phyloP scores from a whole-genome alignment of 2,113 vertebrate genomes.

The Vanacampus margaritifer region DNA sequence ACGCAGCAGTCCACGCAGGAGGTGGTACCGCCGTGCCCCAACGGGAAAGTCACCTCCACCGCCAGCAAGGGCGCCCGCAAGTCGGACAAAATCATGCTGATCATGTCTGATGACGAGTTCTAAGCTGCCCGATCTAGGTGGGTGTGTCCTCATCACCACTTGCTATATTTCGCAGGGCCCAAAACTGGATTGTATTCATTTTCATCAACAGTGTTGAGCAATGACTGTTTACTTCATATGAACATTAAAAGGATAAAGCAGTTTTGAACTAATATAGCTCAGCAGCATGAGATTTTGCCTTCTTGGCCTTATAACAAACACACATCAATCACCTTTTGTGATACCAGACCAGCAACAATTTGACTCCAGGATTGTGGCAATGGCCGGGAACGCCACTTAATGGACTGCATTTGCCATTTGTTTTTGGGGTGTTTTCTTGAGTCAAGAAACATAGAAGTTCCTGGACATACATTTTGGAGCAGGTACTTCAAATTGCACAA shows the following conservation, averaged over 20 bases:
- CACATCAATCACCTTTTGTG: slow-evolving; percentile 7
- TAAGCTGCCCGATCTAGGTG: slow-evolving; percentile 63
- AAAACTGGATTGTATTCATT: slow-evolving; percentile 44
- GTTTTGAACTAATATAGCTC: slow-evolving; percentile 18
- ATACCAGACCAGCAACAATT: slow-evolving; percentile 11
- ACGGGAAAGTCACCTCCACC: slow-evolving; percentile 56
- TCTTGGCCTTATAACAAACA: slow-evolving; percentile 29
- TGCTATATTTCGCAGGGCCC: slow-evolving; percentile 1
- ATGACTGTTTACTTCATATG: slow-evolving; percentile 24
- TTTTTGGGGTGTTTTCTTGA: slow-evolving; percentile 28
- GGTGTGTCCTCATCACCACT: slow-evolving; percentile 21
- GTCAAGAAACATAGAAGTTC: slow-evolving; percentile 38
- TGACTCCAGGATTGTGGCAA: slow-evolving; percentile 23
- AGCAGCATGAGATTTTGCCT: slow-evolving; percentile 8
- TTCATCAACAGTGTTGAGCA: slow-evolving; percentile 40
- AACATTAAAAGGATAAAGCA: slow-evolving; percentile 22
- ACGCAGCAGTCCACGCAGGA: slow-evolving; percentile 89
- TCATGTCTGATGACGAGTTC: slow-evolving; percentile 84
- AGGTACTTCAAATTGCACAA: slow-evolving; percentile 55
- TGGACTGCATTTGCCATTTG: slow-evolving; percentile 40
- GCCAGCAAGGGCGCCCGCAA: slow-evolving; percentile 65
- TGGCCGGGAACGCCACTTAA: slow-evolving; percentile 44
- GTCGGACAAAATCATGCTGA: slow-evolving; percentile 89
- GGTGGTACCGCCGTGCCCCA: slow-evolving; percentile 67
- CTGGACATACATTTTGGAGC: slow-evolving; percentile 57